These are phyloP conservation scores for Pelosia muscerda DNA, from an alignment of 2,888 invertebrate species.

Conservation along the genomic window DNA sequence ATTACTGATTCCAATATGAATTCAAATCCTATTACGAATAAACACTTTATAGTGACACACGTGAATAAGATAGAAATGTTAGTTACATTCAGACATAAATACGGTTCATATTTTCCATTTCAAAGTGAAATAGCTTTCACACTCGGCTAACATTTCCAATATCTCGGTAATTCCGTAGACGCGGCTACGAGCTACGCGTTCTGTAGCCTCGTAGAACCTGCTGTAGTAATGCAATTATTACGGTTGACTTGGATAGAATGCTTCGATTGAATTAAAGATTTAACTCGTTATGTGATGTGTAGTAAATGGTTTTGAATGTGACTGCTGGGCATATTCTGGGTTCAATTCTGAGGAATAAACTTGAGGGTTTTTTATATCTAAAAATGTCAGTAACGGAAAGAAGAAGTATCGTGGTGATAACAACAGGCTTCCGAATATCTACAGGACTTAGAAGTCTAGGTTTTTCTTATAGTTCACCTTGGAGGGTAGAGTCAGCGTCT, in stretches of 20 bases:
- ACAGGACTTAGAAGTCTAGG: too few species aligned
- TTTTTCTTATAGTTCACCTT: too few species aligned
- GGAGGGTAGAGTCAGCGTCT: too few species aligned
- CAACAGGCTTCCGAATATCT: too few species aligned
- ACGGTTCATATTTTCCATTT: conserved; percentile 35
- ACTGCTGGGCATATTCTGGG: neutral
- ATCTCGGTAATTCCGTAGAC: conserved; percentile 40
- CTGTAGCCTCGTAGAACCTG: conserved; percentile 37
- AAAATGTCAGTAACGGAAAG: neutral
- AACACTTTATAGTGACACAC: neutral
- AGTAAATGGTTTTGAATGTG: neutral
- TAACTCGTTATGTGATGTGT: neutral
- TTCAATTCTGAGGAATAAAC: neutral
- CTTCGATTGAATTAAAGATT: neutral
- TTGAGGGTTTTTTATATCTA: neutral
- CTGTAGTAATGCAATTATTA: conserved; percentile 4
- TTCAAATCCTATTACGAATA: neutral
- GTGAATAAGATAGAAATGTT: conserved; percentile 21
- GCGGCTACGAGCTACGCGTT: conserved; percentile 36
- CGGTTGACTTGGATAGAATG: neutral
- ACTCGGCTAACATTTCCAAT: conserved; percentile 36
- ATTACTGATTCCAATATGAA: too few species aligned
- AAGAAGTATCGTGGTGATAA: neutral
- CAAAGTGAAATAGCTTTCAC: conserved; percentile 39
- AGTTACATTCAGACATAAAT: conserved; percentile 39